Percentiles rank a stretch among this genome's conserved stretches.
phyloP scores from a whole-genome alignment of 1,140 invertebrate genomes.

The Potamilus streckersoni region DNA sequence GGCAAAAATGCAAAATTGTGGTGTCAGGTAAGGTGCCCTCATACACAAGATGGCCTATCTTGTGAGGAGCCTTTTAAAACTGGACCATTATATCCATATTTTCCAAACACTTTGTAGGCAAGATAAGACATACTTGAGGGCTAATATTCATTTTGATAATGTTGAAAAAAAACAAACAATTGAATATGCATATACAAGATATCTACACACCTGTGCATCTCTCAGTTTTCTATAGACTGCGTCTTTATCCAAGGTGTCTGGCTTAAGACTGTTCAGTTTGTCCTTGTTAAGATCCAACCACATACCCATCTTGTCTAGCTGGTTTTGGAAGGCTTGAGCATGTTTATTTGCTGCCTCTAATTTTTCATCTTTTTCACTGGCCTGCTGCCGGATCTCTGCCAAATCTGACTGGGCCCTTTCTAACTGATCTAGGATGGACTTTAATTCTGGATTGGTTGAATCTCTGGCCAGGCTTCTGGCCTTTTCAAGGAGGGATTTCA shows the following conservation, averaged over 20 bases:
- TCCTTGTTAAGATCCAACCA: slow-evolving; percentile 91
- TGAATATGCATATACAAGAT: too few species aligned
- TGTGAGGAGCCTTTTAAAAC: too few species aligned
- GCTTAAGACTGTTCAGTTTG: slow-evolving; percentile 82
- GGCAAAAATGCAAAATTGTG: too few species aligned
- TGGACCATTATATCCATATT: too few species aligned
- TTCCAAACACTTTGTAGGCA: too few species aligned
- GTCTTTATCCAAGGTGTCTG: slow-evolving; percentile 82
- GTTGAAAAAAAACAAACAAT: too few species aligned
- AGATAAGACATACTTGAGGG: too few species aligned
- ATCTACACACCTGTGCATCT: too few species aligned
- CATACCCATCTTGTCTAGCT: slow-evolving; percentile 85
- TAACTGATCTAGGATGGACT: slow-evolving; percentile 45
- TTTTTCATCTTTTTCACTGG: slow-evolving; percentile 44
- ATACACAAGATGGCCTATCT: too few species aligned
- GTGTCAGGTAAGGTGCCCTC: too few species aligned
- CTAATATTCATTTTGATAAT: too few species aligned
- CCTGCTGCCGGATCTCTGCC: slow-evolving; percentile 48
- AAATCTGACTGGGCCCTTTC: slow-evolving; percentile 48
- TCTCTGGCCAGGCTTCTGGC: slow-evolving; percentile 80
- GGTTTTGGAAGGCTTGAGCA: slow-evolving; percentile 88
- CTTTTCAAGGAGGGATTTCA: slow-evolving; percentile 81
- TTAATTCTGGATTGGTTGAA: slow-evolving; percentile 44
- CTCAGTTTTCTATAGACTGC: not conserved
- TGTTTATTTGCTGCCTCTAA: slow-evolving; percentile 75